Base-by-base conservation (phyloP, 2,888 invertebrate species). In the Rhyacophila evoluta region DNA sequence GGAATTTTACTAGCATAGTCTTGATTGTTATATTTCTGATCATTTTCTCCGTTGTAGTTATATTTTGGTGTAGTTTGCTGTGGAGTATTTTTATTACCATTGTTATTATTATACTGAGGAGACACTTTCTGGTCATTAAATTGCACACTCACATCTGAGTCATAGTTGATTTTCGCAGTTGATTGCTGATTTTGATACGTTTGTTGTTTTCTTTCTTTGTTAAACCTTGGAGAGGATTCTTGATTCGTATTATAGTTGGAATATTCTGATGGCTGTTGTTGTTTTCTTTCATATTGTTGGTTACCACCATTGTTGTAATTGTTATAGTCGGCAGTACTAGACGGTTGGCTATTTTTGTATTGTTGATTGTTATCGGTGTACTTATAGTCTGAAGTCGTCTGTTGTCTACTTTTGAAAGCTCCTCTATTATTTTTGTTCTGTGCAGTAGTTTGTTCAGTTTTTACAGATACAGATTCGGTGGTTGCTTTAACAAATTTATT, bases 151-250 rank as follows among this genome's bases (percentile, higher is more conserved):
- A 84, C 85, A 84, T 81, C 87, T 82, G 79, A 84, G 84, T 82
- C 85, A 84, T 15, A 86, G 85, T 25, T 82, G 80, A 74, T 82
- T 83, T 71, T 84, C 74, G 75, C 33, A 11, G 81, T 83, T 82
- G 81, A 83, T 82, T 83, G 83, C 15, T 85, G 83, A 8, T 85
- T 83, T 83, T 85, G 79, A 84, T 86, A 72, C 72, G 85, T 79
- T 83, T 85, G 72, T 73, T 80, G 80, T 27, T 74, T 74, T 41
- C 74, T 68, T 5, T 68, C 70, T 82, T 87, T 88, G 81, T 87
- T 89, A 0, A 84, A 67, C 71, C 73, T 79, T 79, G 82, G 11
- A 85, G 84, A 33, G 67, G 80, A n/a, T 84, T 83, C 27, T 84
- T 85, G 10, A 83, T 83, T 12, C 6, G 28, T 19, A 38, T 77